Percentiles rank a stretch among this genome's conserved stretches.
Evolutionary conservation across 2,888 invertebrate genomes (phyloP).

Genomic region (Listrodromus nycthemerus): DNA sequence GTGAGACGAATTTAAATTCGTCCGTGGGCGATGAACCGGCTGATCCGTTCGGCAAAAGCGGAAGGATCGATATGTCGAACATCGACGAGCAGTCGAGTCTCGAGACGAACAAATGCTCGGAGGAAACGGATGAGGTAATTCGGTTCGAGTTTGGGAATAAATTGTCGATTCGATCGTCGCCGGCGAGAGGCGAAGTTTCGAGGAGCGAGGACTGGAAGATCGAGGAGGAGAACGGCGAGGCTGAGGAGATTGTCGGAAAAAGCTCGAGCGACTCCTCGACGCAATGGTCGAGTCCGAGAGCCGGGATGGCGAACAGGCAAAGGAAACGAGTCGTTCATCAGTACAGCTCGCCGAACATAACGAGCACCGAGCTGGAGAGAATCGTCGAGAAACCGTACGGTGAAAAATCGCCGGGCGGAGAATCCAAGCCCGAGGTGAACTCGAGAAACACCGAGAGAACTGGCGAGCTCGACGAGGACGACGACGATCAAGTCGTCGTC

Average conservation of each 20-base stretch:
- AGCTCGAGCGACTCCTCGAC: slow-evolving; percentile 24
- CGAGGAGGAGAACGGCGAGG: slow-evolving; percentile 9
- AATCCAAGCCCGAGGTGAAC: background rate
- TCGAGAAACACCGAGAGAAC: background rate
- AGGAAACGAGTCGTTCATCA: slow-evolving; percentile 65
- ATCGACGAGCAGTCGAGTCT: slow-evolving; percentile 73
- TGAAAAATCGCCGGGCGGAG: slow-evolving; percentile 9
- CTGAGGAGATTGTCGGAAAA: background rate
- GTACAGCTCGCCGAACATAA: slow-evolving; percentile 68
- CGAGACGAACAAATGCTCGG: slow-evolving; percentile 68
- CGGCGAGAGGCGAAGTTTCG: slow-evolving; percentile 18
- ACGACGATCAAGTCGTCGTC: slow-evolving; percentile 53
- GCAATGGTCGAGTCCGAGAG: slow-evolving; percentile 39
- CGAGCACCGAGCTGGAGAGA: slow-evolving; percentile 64
- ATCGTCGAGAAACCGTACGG: slow-evolving; percentile 64
- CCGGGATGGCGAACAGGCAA: background rate
- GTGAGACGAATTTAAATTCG: slow-evolving; percentile 11
- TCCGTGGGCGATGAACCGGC: slow-evolving; percentile 27
- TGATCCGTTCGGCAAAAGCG: slow-evolving; percentile 1
- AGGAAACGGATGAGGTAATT: background rate
- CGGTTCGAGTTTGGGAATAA: slow-evolving; percentile 1
- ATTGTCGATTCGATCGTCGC: slow-evolving; percentile 32
- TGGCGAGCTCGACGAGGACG: slow-evolving; percentile 47
- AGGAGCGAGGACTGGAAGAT: background rate
- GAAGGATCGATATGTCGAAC: slow-evolving; percentile 76